A percentile compares a stretch with the other conserved stretches of the same genome.
These are phyloP conservation scores for Aelia acuminata DNA, from an alignment of 2,888 invertebrate species.

Conservation along the genomic window DNA sequence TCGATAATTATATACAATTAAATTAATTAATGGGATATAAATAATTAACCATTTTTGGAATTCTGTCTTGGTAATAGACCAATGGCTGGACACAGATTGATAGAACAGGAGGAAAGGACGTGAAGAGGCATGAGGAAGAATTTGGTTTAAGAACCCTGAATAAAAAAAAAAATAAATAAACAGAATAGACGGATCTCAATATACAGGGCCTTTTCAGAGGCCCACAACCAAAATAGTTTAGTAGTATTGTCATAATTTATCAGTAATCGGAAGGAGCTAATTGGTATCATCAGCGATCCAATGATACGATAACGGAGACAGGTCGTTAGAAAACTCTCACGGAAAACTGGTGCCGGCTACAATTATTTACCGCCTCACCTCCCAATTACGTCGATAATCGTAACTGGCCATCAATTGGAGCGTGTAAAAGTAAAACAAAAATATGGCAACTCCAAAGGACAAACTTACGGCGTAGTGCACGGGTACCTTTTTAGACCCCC, in stretches of 20 bases:
- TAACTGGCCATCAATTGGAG: conserved; percentile 17
- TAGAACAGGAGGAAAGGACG: too few relatives aligned
- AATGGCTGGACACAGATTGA: too few relatives aligned
- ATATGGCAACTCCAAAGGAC: background rate
- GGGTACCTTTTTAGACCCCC: background rate
- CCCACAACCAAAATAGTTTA: too few relatives aligned
- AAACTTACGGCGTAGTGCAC: background rate
- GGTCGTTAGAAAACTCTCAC: background rate
- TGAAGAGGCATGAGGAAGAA: too few relatives aligned
- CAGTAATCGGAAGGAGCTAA: background rate
- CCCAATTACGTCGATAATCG: conserved; percentile 18
- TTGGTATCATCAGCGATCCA: background rate
- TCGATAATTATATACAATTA: too few relatives aligned
- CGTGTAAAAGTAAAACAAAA: background rate
- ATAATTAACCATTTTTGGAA: too few relatives aligned
- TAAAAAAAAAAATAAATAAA: too few relatives aligned
- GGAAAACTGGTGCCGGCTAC: background rate
- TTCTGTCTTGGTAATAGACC: too few relatives aligned
- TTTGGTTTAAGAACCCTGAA: too few relatives aligned
- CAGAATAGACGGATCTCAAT: too few relatives aligned
- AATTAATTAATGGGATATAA: too few relatives aligned
- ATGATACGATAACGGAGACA: background rate
- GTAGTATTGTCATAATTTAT: background rate
- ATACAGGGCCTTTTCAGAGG: too few relatives aligned
- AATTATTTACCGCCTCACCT: conserved; percentile 1